Conservation (phyloP, 2,888 invertebrate genomes). For the Rotaria magnacalcarata region DNA sequence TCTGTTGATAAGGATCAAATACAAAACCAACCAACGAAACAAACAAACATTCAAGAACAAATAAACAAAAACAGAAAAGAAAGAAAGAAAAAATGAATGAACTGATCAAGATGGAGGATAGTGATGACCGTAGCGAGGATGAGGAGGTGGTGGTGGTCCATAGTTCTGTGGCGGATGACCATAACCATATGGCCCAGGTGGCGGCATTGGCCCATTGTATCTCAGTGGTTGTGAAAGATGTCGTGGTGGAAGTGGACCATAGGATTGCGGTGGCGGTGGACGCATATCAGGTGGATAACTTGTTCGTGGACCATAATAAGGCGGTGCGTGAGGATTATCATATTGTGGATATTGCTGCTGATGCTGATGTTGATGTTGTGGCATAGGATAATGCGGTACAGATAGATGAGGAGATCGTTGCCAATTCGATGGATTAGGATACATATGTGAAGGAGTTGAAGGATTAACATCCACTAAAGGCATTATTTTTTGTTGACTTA, state of each 20-base stretch:
- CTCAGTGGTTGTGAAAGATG: not conserved
- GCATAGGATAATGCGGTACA: not conserved
- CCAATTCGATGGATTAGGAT: not conserved
- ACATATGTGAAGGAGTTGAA: constrained; percentile 10
- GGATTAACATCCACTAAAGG: not conserved
- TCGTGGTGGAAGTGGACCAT: not conserved
- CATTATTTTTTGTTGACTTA: not conserved
- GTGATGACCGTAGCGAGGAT: constrained; percentile 8
- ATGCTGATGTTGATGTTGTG: not conserved
- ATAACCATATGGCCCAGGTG: not conserved
- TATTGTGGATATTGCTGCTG: not conserved
- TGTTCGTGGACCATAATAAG: constrained; percentile 5
- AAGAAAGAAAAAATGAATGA: not conserved
- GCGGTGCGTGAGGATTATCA: not conserved
- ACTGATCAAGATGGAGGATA: constrained; percentile 17
- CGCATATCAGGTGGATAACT: not conserved
- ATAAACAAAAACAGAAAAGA: not conserved
- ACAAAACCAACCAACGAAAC: not conserved
- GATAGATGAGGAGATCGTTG: constrained; percentile 1
- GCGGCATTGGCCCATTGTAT: not conserved
- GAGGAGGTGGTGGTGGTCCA: constrained; percentile 1
- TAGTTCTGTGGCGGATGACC: constrained; percentile 15
- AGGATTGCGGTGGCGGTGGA: not conserved
- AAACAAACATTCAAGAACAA: constrained; percentile 25
- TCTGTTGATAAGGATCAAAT: constrained; percentile 22